Evolutionary conservation across 2,113 vertebrate species (phyloP), one percentile per base, ranked within the genome.

Genomic region (Sceloporus tristichus): DNA sequence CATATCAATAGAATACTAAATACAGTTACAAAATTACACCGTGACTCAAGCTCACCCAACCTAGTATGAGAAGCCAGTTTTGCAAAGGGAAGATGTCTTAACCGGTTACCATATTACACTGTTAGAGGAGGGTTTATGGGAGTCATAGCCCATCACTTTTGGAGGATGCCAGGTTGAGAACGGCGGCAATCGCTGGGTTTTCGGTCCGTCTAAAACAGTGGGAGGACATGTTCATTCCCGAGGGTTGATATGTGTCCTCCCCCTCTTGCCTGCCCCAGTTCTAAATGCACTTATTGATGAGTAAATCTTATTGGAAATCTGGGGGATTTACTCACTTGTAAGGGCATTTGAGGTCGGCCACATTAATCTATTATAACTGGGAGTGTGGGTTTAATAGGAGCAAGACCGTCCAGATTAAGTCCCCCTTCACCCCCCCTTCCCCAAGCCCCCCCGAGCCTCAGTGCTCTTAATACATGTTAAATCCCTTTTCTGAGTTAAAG

Each of bases 401-500:
- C 56, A 76, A 82, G 86, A 29, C 29, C 5, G 40, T 66, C 4
- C 85, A 79, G 85, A 86, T 86, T 86, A 86, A 66, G 54, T 82
- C 70, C 14, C 23, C 71, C 65, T 3, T 5, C 21, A 25, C 54
- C 53, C 38, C 9, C 62, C 76, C 29, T 1, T 23, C 13, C 80
- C 80, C 2, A 16, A 3, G 34, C 7, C 40, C 11, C 38, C 53
- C 4, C 71, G 53, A 76, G 18, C 42, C 80, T 7, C 40, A 29
- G 56, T 27, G 3, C 73, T 82, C 62, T 86, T 86, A 53, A 82
- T 76, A 74, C 56, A 82, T 0, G 40, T 38, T 76, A 66, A 86
- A 86, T 76, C 80, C 79, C 79, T 88, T 82, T 76, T 82, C 40
- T 25, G 86, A 88, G 79, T 88, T 83, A 76, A 82, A 66, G 71